Evolutionary conservation across 2,888 invertebrate genomes (phyloP), one percentile per base, ranked within the genome.

Genomic region (Hymenopus coronatus): DNA sequence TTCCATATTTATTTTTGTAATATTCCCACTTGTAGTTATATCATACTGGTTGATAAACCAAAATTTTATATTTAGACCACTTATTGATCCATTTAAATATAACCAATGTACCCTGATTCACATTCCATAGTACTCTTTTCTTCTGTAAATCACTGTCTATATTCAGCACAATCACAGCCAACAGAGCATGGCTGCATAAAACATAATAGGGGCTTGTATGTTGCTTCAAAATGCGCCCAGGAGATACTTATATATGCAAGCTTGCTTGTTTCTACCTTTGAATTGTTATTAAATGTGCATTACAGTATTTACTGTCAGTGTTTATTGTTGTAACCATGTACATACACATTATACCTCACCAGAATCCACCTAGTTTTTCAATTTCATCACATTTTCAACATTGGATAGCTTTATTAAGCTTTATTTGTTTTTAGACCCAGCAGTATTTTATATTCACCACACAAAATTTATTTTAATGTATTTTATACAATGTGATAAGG

Each of bases 181-280:
- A 25, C 54, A 70, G 54, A 6, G 54, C 54, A 70, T 70, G 54
- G 54, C 54, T 70, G 54, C 54, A 70, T 70, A 70, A 70, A 20
- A 20, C 20, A 20, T 70, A 14, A 70, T 70, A 70, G 54, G 54
- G 54, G 54, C 54, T 70, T 70, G 54, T 70, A 70, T 70, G 54
- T 70, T 70, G 54, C 54, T 70, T 70, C 54, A 70, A 70, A 70
- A 20, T 70, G 54, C 15, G 54, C 25, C 54, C 54, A 70, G 54
- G 20, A 70, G 54, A 70, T 70, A 70, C 25, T 70, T 70, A 70
- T 70, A 70, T 46, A 70, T 89, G 82, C 84, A 88, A 88, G 88
- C 87, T 88, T 89, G 89, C 87, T 88, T 88, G 70, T 87, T 84
- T 87, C 28, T 81, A 84, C 54, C 82, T 40, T 46, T 83, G 28